Percentiles rank a stretch among this genome's conserved stretches.
These are phyloP conservation scores for Melanophora roralis DNA, from an alignment of 2,888 invertebrate genomes.

Conservation along the genomic window DNA sequence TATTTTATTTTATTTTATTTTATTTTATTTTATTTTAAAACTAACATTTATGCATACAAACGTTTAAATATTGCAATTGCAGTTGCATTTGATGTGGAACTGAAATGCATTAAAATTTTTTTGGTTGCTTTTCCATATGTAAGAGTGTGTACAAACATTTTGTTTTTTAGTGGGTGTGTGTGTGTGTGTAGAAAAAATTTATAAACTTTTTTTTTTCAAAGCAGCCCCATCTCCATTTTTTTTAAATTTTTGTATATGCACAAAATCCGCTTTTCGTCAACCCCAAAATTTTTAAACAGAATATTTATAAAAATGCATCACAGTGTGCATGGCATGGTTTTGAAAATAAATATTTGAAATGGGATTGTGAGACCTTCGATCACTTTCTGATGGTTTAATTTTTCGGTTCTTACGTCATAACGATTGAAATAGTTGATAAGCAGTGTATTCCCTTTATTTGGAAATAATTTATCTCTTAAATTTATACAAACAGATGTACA, in stretches of 20 bases:
- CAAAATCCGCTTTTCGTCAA: constrained; percentile 50
- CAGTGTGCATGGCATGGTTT: constrained; percentile 15
- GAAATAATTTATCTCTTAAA: no score
- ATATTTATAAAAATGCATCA: constrained; percentile 53
- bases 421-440: no score
- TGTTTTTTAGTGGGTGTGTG: constrained; percentile 9
- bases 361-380: no score
- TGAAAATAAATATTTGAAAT: not conserved
- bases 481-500: no score
- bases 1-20: constrained; percentile 18
- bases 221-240: constrained; percentile 62
- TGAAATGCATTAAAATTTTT: constrained; percentile 44
- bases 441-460: no score
- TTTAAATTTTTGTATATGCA: constrained; percentile 27
- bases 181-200: constrained; percentile 22
- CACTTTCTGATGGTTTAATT: no score
- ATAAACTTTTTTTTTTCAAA: constrained; percentile 62
- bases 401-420: no score
- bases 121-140: constrained; percentile 18
- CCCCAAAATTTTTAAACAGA: constrained; percentile 37
- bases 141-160: not conserved
- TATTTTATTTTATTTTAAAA: constrained; percentile 54
- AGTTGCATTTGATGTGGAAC: constrained; percentile 49
- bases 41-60: constrained; percentile 63
- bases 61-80: constrained; percentile 23